Conservation (phyloP, 2,888 invertebrate species). For the Eupeodes luniger region DNA sequence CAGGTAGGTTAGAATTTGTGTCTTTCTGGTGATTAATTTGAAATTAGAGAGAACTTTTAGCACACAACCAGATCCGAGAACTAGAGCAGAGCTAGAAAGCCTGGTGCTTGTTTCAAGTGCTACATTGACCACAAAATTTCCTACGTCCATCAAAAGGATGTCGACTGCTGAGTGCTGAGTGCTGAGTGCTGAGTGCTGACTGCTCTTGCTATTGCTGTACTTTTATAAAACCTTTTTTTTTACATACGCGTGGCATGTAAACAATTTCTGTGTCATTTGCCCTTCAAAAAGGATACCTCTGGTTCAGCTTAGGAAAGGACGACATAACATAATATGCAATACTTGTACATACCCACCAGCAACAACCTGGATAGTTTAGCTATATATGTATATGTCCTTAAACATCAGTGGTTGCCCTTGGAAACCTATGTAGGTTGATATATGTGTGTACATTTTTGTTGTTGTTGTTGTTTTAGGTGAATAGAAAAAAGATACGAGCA, state of each 20-base stretch:
- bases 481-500: constrained; percentile 1
- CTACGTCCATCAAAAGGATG: neutral
- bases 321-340: neutral
- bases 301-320: neutral
- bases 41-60: constrained; percentile 20
- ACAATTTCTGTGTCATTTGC: constrained; percentile 17
- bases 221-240: neutral
- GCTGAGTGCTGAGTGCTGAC: neutral
- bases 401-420: constrained; percentile 20
- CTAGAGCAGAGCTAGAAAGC: neutral
- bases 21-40: constrained; percentile 28
- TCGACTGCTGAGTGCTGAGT: constrained; percentile 4
- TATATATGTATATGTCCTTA: neutral
- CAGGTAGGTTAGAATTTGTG: neutral
- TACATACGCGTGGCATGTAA: constrained; percentile 14
- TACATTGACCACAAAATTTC: constrained; percentile 33
- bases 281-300: constrained; percentile 25
- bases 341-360: neutral
- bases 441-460: neutral
- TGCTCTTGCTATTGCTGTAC: neutral
- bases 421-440: neutral
- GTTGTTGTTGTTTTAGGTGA: neutral
- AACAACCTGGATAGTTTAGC: constrained; percentile 15
- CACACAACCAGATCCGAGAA: neutral
- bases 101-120: neutral